These are phyloP conservation scores for Pelodiscus sinensis DNA, from an alignment of 2,113 vertebrate genomes.

Conservation along the genomic window DNA sequence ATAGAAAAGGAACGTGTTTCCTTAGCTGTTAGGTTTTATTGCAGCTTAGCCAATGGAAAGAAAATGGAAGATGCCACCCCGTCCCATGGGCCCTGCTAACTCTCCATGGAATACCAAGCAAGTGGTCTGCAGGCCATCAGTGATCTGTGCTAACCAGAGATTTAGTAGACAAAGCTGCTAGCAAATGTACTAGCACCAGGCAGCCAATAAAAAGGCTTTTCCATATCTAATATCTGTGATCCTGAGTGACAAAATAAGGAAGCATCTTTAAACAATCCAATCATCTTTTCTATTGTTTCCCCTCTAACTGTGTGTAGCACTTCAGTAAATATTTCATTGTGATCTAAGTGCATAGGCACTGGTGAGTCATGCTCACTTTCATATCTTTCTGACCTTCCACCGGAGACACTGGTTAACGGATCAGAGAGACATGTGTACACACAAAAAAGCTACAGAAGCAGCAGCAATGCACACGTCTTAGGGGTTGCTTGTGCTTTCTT, in stretches of 20 bases:
- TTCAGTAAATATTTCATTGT: not conserved
- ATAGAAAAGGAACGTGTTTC: conserved; percentile 70
- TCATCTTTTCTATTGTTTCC: fast-evolving
- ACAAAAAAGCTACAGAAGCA: not conserved
- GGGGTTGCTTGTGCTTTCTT: conserved; percentile 20
- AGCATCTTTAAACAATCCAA: not conserved
- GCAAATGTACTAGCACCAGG: not conserved
- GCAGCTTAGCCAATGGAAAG: conserved; percentile 63
- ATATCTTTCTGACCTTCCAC: not conserved
- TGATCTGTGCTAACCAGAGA: not conserved
- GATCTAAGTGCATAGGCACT: not conserved
- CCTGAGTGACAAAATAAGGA: not conserved
- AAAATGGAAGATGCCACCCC: not conserved
- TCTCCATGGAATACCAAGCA: not conserved
- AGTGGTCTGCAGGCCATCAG: not conserved
- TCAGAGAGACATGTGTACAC: not conserved
- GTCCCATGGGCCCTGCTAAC: not conserved
- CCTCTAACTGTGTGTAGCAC: not conserved
- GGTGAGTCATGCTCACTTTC: not conserved
- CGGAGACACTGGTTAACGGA: not conserved
- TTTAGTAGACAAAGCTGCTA: not conserved
- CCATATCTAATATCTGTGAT: not conserved
- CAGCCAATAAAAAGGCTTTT: not conserved
- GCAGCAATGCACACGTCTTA: fast-evolving
- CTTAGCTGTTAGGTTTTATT: conserved; percentile 64